Conservation (phyloP, 2,113 vertebrate species). For the Forbesichthys agassizii region DNA sequence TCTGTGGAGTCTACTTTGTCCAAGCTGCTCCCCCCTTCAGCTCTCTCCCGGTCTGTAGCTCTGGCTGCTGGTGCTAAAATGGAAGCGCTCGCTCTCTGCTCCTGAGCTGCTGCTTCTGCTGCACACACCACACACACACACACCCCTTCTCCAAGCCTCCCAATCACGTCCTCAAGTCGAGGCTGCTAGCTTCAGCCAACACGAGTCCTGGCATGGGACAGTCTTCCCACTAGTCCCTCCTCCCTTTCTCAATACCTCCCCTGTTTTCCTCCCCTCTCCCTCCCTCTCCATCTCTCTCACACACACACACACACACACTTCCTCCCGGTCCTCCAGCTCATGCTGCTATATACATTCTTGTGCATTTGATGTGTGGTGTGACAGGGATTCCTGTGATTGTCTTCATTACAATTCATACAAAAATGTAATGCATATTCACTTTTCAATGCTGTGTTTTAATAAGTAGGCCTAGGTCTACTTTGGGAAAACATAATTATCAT, state of each 20-base stretch:
- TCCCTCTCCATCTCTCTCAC: slow-evolving; percentile 62
- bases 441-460: too few relatives aligned
- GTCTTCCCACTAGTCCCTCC: slow-evolving; percentile 69
- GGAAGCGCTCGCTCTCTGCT: slow-evolving; percentile 20
- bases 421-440: too few relatives aligned
- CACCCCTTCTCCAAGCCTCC: slow-evolving; percentile 1
- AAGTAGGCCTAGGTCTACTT: too few relatives aligned
- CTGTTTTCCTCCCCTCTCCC: slow-evolving; percentile 35
- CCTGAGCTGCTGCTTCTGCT: slow-evolving; percentile 22
- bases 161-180: slow-evolving; percentile 53
- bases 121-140: slow-evolving; percentile 6
- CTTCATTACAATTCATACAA: too few relatives aligned
- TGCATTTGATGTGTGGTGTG: too few relatives aligned
- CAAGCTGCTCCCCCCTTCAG: not conserved
- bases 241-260: slow-evolving; percentile 41
- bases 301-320: slow-evolving; percentile 18
- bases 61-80: slow-evolving; percentile 15
- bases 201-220: slow-evolving; percentile 74
- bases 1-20: slow-evolving; percentile 19
- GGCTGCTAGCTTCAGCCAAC: slow-evolving; percentile 52
- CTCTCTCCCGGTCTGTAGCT: not conserved
- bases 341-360: not conserved
- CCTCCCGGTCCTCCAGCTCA: not conserved
- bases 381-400: too few relatives aligned
- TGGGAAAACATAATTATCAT: too few relatives aligned